Evolutionary conservation across 2,113 vertebrate species (phyloP).

Genomic region (Thamnophis sirtalis): DNA sequence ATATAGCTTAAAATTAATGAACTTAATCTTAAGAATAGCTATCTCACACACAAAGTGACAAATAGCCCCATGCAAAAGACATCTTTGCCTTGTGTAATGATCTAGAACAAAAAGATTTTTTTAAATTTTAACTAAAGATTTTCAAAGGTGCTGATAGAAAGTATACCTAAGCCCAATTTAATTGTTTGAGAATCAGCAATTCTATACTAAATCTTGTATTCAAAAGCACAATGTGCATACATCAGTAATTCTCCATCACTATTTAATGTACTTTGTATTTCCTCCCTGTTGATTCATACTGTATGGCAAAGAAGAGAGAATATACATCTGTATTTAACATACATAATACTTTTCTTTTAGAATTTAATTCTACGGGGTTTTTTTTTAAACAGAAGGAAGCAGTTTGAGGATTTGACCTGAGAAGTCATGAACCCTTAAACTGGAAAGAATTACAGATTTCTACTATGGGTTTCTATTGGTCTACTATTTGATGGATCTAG

Average conservation of each 20-base stretch:
- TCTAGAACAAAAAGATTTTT: background rate
- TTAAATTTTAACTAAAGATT: background rate
- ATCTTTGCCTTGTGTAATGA: background rate
- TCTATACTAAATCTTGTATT: background rate
- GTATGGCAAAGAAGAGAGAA: background rate
- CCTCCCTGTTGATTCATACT: background rate
- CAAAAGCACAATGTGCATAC: background rate
- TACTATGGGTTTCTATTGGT: background rate
- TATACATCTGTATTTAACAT: background rate
- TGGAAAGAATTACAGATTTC: background rate
- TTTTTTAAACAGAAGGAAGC: background rate
- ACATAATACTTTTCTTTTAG: background rate
- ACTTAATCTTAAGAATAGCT: slow-evolving; percentile 21
- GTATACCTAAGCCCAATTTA: slow-evolving; percentile 4
- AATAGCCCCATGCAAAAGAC: slow-evolving; percentile 25
- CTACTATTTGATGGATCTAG: background rate
- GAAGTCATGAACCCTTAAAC: background rate
- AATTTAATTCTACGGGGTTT: background rate
- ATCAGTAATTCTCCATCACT: background rate
- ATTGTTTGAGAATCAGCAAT: background rate
- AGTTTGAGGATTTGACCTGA: background rate
- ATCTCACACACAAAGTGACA: slow-evolving; percentile 51
- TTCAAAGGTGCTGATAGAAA: background rate
- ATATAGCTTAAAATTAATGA: slow-evolving; percentile 16
- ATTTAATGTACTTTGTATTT: background rate